phyloP scores from a whole-genome alignment of 2,113 vertebrate species.

The Corythoichthys intestinalis region DNA sequence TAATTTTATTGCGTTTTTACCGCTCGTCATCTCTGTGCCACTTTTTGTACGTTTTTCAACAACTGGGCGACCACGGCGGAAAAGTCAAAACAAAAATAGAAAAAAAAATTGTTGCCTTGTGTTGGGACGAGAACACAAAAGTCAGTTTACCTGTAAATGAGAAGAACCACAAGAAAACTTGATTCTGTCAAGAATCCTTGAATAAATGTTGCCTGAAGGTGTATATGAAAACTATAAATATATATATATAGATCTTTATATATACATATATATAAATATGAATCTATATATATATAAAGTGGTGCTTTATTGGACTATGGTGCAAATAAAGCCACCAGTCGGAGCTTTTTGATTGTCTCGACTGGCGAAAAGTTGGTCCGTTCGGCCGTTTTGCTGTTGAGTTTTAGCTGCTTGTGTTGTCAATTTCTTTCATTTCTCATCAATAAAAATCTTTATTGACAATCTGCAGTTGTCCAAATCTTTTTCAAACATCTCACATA shows the following conservation, averaged over 20 bases:
- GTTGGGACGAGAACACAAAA: conserved; percentile 64
- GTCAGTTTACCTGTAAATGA: conserved; percentile 98
- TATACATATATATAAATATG: conserved; percentile 51
- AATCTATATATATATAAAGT: conserved; percentile 70
- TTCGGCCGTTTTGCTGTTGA: conserved; percentile 57
- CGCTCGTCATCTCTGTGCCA: conserved; percentile 94
- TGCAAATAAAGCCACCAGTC: conserved; percentile 97
- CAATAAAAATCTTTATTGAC: conserved; percentile 7
- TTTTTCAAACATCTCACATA: not conserved
- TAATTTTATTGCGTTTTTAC: conserved; percentile 99
- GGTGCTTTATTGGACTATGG: conserved; percentile 99
- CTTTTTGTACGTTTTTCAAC: conserved; percentile 89
- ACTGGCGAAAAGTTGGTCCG: conserved; percentile 69
- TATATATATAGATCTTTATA: conserved; percentile 66
- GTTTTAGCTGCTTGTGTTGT: conserved; percentile 64
- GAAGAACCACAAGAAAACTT: conserved; percentile 96
- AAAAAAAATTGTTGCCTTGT: conserved; percentile 20
- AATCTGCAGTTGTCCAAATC: not conserved
- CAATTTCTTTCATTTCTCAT: conserved; percentile 50
- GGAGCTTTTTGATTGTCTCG: conserved; percentile 94
- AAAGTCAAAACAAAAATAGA: not conserved
- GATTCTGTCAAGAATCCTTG: conserved; percentile 99
- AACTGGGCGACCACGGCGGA: too few species aligned
- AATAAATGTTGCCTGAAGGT: conserved; percentile 96
- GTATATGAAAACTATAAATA: conserved; percentile 82